These are phyloP conservation scores for Troides aeacus DNA, from an alignment of 2,888 invertebrate species.

Conservation along the genomic window DNA sequence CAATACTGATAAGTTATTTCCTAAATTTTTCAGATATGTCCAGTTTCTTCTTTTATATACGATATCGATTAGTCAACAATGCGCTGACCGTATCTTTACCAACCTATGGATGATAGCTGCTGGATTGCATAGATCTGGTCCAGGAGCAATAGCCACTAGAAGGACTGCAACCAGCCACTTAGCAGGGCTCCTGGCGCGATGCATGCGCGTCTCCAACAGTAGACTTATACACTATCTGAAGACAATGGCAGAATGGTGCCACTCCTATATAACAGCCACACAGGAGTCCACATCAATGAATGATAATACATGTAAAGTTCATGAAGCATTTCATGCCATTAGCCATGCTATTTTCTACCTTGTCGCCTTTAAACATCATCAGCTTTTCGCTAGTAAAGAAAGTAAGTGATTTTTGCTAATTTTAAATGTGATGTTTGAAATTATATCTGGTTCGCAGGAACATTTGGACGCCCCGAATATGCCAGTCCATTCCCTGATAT, in stretches of 20 bases:
- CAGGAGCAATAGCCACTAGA: slow-evolving; percentile 62
- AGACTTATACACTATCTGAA: slow-evolving; percentile 61
- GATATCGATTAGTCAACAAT: slow-evolving; percentile 72
- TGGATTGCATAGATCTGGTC: slow-evolving; percentile 59
- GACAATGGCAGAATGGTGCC: slow-evolving; percentile 90
- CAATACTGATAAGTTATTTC: neutral
- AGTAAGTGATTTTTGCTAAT: slow-evolving; percentile 77
- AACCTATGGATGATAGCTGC: slow-evolving; percentile 68
- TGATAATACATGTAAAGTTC: slow-evolving; percentile 78
- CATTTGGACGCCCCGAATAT: too few species aligned
- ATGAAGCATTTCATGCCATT: slow-evolving; percentile 93
- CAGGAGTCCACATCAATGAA: slow-evolving; percentile 75
- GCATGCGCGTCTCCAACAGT: slow-evolving; percentile 63
- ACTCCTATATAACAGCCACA: slow-evolving; percentile 85
- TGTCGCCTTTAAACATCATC: slow-evolving; percentile 92
- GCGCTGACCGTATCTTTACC: slow-evolving; percentile 61
- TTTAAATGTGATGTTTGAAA: neutral
- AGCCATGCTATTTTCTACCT: slow-evolving; percentile 97
- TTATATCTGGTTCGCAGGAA: too few species aligned
- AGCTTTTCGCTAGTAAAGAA: slow-evolving; percentile 87
- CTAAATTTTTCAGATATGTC: slow-evolving; percentile 57
- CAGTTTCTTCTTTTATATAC: slow-evolving; percentile 74
- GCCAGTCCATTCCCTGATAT: too few species aligned
- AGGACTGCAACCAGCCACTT: slow-evolving; percentile 68
- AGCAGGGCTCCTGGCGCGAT: slow-evolving; percentile 68